Percentiles rank a stretch among this genome's conserved stretches.
Conservation (phyloP, 2,797 vertebrate species). For the Sebastes hubbsi region DNA sequence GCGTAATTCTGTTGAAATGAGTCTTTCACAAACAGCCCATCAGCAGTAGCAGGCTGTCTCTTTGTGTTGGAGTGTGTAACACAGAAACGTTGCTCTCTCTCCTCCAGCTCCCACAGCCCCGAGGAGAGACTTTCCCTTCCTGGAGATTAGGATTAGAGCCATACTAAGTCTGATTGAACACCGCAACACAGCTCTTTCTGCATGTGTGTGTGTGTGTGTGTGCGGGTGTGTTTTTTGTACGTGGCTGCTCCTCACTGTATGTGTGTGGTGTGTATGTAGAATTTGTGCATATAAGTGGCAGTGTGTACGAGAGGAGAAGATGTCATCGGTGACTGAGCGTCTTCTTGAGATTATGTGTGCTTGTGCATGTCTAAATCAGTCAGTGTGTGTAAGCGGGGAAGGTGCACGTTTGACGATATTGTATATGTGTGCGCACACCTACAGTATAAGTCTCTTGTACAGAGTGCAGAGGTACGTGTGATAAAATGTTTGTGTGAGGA, state of each 20-base stretch:
- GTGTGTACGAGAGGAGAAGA: slow-evolving; percentile 11
- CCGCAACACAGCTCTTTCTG: slow-evolving; percentile 46
- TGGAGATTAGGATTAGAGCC: slow-evolving; percentile 77
- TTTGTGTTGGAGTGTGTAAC: slow-evolving; percentile 60
- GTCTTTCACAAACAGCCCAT: slow-evolving; percentile 46
- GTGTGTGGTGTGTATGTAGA: neutral
- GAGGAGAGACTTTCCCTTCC: slow-evolving; percentile 65
- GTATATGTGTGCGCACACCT: neutral
- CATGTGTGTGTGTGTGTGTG: slow-evolving; percentile 4
- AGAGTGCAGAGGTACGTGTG: neutral
- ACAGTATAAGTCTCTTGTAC: neutral
- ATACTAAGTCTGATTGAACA: slow-evolving; percentile 76
- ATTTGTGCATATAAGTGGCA: neutral
- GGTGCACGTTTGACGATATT: slow-evolving; percentile 3
- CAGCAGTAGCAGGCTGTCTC: slow-evolving; percentile 38
- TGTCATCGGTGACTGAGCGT: slow-evolving; percentile 14
- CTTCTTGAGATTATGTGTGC: slow-evolving; percentile 24
- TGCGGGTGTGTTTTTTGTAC: slow-evolving; percentile 13
- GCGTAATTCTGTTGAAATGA: slow-evolving; percentile 33
- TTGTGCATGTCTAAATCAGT: slow-evolving; percentile 20
- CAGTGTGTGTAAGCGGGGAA: neutral
- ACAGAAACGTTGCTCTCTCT: slow-evolving; percentile 40
- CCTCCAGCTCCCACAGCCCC: slow-evolving; percentile 46
- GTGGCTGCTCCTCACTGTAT: neutral
- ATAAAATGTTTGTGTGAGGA: slow-evolving; percentile 18